Conservation (phyloP, 2,113 vertebrate genomes). For the Elgaria multicarinata region DNA sequence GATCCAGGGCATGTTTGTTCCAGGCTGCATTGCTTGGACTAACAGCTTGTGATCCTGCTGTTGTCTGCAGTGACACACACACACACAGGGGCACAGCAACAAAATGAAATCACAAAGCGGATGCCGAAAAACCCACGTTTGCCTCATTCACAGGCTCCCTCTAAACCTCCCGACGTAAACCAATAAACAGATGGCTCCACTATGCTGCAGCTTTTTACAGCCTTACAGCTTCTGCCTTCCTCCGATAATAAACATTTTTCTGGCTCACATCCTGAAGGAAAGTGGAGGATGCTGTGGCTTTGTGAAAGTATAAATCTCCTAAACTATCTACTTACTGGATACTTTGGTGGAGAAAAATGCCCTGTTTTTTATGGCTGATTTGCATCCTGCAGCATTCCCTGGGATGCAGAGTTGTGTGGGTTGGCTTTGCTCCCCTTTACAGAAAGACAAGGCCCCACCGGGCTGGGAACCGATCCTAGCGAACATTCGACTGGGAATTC, state of each 20-base stretch:
- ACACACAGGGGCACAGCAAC: background rate
- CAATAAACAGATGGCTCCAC: conserved; percentile 63
- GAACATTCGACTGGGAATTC: conserved; percentile 54
- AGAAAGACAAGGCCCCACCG: conserved; percentile 52
- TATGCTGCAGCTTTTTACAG: conserved; percentile 59
- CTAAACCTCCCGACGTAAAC: conserved; percentile 57
- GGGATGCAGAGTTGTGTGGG: conserved; percentile 46
- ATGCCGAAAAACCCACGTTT: rapidly evolving
- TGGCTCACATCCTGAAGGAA: conserved; percentile 60
- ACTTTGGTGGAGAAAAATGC: conserved; percentile 34
- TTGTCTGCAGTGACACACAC: background rate
- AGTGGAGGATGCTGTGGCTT: conserved; percentile 23
- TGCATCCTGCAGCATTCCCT: conserved; percentile 54
- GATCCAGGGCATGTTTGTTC: background rate
- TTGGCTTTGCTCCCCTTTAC: conserved; percentile 49
- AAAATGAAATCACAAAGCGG: background rate
- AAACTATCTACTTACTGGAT: conserved; percentile 48
- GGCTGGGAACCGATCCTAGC: conserved; percentile 44
- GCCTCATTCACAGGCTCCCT: background rate
- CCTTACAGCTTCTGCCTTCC: conserved; percentile 66
- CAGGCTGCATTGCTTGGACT: background rate
- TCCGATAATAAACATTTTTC: conserved; percentile 66
- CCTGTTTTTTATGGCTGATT: conserved; percentile 41
- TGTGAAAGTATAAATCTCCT: conserved; percentile 58
- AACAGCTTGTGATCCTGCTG: background rate